Percentiles rank a stretch among this genome's conserved stretches.
Conservation (phyloP, 35 echinoderm and acorn worm genomes). For the Apostichopus californicus region DNA sequence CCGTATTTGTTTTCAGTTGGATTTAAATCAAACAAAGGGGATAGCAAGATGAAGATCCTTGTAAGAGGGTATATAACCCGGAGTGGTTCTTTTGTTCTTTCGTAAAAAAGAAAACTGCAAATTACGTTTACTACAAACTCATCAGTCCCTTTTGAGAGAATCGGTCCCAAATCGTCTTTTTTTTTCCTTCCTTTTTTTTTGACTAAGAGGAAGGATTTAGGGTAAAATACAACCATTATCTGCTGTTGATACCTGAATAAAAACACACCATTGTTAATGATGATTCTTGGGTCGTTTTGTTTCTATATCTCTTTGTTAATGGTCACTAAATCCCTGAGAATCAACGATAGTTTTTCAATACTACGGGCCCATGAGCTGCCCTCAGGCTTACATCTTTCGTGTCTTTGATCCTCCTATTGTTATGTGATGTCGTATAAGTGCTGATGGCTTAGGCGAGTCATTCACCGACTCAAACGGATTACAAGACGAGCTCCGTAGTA, state of each 20-base stretch:
- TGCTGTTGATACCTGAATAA: slow-evolving; percentile 10
- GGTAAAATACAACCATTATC: slow-evolving; percentile 17
- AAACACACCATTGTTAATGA: slow-evolving; percentile 13
- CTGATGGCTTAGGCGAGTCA: slow-evolving; percentile 10
- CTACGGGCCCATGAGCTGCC: slow-evolving; percentile 26
- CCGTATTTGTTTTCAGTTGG: not conserved
- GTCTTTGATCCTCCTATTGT: slow-evolving; percentile 32
- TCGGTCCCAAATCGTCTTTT: not conserved
- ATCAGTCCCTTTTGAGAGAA: not conserved
- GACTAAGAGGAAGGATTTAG: not conserved
- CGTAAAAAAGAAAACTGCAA: not conserved
- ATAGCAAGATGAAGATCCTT: not conserved
- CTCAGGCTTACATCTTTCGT: not conserved
- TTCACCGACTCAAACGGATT: slow-evolving; percentile 15
- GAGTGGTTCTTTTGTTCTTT: not conserved
- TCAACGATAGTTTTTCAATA: slow-evolving; percentile 23
- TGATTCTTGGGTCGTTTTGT: not conserved
- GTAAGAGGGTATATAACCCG: not conserved
- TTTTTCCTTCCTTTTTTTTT: not conserved
- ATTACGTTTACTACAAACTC: not conserved
- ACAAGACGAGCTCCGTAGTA: not conserved
- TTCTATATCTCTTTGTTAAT: slow-evolving; percentile 8
- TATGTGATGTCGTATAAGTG: slow-evolving; percentile 9
- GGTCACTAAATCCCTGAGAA: not conserved
- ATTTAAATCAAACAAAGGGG: not conserved